Conservation (phyloP, 1,140 invertebrate genomes). For the Drusus annulatus region DNA sequence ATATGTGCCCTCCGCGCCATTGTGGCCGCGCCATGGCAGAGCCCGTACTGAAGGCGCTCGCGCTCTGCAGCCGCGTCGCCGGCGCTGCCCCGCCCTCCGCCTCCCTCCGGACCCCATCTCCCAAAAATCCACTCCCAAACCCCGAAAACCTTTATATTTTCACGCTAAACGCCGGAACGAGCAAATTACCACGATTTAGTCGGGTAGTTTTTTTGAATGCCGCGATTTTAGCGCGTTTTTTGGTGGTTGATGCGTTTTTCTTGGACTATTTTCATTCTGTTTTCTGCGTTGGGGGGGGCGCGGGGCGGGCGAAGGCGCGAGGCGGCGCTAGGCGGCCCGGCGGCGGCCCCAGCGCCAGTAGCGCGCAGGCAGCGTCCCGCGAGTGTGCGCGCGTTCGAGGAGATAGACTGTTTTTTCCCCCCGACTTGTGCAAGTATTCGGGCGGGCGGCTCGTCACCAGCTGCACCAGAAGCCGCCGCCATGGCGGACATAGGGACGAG, state of each 20-base stretch:
- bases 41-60: slow-evolving; percentile 41
- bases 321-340: slow-evolving; percentile 58
- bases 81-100: background rate
- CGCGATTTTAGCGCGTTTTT: background rate
- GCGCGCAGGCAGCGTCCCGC: slow-evolving; percentile 67
- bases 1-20: slow-evolving; percentile 26
- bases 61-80: slow-evolving; percentile 55
- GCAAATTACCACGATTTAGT: too few relatives aligned
- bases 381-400: slow-evolving; percentile 23
- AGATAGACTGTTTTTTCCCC: background rate
- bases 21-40: slow-evolving; percentile 54
- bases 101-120: background rate
- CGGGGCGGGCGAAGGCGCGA: slow-evolving; percentile 34
- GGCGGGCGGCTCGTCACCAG: slow-evolving; percentile 60
- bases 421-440: slow-evolving; percentile 62
- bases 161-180: too few relatives aligned
- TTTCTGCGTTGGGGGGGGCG: slow-evolving; percentile 55
- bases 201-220: too few relatives aligned
- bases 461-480: slow-evolving; percentile 26
- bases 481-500: slow-evolving; percentile 35
- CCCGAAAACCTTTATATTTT: too few relatives aligned
- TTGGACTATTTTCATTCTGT: slow-evolving; percentile 50
- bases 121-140: too few relatives aligned
- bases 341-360: slow-evolving; percentile 62
- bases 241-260: background rate